Percentiles rank a stretch among this genome's conserved stretches.
Conservation (phyloP, 2,797 vertebrate species). For the Lutjanus argentimaculatus region DNA sequence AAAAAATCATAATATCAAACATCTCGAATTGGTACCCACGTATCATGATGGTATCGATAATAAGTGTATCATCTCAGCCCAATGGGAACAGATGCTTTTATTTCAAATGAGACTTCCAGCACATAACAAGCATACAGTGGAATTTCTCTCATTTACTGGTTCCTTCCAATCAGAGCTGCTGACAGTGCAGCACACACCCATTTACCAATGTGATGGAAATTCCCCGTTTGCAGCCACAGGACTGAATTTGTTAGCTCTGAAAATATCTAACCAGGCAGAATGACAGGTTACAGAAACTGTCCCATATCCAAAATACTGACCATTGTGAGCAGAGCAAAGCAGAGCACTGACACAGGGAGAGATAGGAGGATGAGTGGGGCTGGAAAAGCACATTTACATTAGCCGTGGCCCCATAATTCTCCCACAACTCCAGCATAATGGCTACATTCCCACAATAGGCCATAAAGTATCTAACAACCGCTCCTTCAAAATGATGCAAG, state of each 20-base stretch:
- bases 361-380: constrained; percentile 28
- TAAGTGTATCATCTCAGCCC: too few relatives aligned
- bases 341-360: constrained; percentile 9
- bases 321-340: constrained; percentile 1
- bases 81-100: neutral
- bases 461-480: constrained; percentile 64
- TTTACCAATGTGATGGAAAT: neutral
- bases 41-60: too few relatives aligned
- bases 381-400: constrained; percentile 63
- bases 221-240: neutral
- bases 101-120: neutral
- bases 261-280: neutral
- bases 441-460: constrained; percentile 59
- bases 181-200: too few relatives aligned
- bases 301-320: neutral
- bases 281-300: constrained; percentile 3
- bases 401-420: constrained; percentile 59
- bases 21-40: too few relatives aligned
- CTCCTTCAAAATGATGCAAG: constrained; percentile 70
- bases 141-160: neutral
- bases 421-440: constrained; percentile 31
- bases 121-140: neutral
- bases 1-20: too few relatives aligned
- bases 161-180: neutral
- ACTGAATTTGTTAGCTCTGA: neutral